Conservation (phyloP, 1,140 invertebrate genomes). For the Orius insidiosus region DNA sequence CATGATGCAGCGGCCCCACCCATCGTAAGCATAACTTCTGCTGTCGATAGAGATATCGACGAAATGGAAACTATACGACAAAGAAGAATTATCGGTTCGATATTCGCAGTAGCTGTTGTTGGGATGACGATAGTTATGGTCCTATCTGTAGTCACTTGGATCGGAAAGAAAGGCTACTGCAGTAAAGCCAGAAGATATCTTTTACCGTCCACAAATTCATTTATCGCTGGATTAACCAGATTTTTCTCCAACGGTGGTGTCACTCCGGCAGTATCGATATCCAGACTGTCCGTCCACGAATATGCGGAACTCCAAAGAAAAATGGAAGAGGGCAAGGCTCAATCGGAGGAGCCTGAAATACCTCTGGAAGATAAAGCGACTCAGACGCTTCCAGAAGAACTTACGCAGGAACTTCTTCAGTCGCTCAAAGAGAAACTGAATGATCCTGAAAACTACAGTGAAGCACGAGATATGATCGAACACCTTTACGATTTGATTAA, state of each 20-base stretch:
- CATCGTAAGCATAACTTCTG: constrained; percentile 12
- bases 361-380: constrained; percentile 42
- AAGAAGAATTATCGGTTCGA: constrained; percentile 28
- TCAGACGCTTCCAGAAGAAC: constrained; percentile 52
- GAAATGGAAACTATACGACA: constrained; percentile 24
- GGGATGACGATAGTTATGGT: constrained; percentile 31
- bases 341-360: constrained; percentile 22
- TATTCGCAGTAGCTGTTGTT: constrained; percentile 32
- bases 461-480: constrained; percentile 59
- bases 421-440: constrained; percentile 47
- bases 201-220: constrained; percentile 23
- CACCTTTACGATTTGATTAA: constrained; percentile 60
- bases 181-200: constrained; percentile 23
- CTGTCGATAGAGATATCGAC: constrained; percentile 10
- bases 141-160: constrained; percentile 32
- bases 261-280: constrained; percentile 36
- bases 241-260: constrained; percentile 24
- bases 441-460: constrained; percentile 50
- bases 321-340: constrained; percentile 14
- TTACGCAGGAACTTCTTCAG: constrained; percentile 52
- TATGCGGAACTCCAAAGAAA: constrained; percentile 36
- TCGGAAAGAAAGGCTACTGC: constrained; percentile 34
- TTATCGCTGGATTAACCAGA: constrained; percentile 25
- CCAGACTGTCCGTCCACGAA: constrained; percentile 40
- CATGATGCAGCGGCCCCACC: constrained; percentile 14